Evolutionary conservation across 2,113 vertebrate species (phyloP), one percentile per base, ranked within the genome.

Genomic region (Zapus hudsonius): DNA sequence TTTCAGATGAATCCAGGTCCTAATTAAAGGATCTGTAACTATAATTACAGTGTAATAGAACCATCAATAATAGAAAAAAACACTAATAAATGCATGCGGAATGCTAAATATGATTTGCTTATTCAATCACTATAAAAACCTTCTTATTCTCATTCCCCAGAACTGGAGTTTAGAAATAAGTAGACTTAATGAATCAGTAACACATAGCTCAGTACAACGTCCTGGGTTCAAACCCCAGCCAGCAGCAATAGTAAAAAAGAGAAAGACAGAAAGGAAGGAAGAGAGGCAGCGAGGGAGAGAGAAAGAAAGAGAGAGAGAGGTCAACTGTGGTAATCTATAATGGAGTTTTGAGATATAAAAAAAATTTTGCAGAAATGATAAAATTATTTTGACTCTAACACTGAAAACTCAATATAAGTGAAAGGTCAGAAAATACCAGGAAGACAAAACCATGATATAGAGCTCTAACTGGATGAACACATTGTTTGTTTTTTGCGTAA

Each of bases 401-500:
- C 11, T 20, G 81, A 79, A 96, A 92, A 64, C 33, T 69, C 20
- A 84, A 57, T 63, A 23, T n/a, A 88, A 70, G 17, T 16, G 2
- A 67, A 25, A 64, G 66, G n/a, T 74, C 27, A 88, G 44, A 90
- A 86, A 89, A 92, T 36, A 22, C 40, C 57, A 19, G 25, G 23
- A 73, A 90, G 69, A 75, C 31, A 81, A 73, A 40, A 74, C 13
- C 19, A 64, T 44, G 59, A 81, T 52, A 79, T 44, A 27, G 17
- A 4, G 31, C 16, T 80, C 29, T 59, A n/a, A 59, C 2, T 91
- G 63, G n/a, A 25, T 47, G 17, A 91, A 17, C 2, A 78, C 8
- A 63, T 61, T 40, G 31, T 80, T 67, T 94, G 40, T 63, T 95
- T 96, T 84, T 57, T 84, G 42, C 83, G 92, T 82, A 33, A 44